Percentiles rank a stretch among this genome's conserved stretches.
Conservation (phyloP, 2,113 vertebrate species). For the Pollimyrus isidori region DNA sequence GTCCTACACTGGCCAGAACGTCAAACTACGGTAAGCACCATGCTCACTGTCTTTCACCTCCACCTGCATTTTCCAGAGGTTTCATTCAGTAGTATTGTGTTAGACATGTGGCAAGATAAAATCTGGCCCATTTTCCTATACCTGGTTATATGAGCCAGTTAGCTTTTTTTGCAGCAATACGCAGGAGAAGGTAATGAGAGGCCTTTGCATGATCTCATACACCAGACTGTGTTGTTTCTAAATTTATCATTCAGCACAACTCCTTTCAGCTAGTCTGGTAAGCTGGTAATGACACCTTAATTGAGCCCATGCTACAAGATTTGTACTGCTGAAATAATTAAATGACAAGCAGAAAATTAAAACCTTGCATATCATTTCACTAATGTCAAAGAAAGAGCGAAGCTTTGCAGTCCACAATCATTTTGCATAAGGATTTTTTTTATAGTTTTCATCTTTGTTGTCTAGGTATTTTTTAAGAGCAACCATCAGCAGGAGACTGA, state of each 20-base stretch:
- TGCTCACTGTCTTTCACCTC: neutral
- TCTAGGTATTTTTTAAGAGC: slow-evolving; percentile 91
- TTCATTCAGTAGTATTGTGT: neutral
- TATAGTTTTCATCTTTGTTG: neutral
- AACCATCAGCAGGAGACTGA: slow-evolving; percentile 86
- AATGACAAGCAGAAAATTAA: neutral
- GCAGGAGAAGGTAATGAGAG: neutral
- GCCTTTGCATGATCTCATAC: neutral
- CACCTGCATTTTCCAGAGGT: neutral
- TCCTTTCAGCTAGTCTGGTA: neutral
- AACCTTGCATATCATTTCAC: neutral
- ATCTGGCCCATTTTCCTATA: neutral
- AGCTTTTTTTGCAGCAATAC: neutral
- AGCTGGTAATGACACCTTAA: neutral
- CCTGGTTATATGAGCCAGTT: neutral
- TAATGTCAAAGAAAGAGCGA: neutral
- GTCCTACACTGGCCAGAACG: slow-evolving; percentile 95
- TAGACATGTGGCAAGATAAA: neutral
- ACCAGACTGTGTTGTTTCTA: neutral
- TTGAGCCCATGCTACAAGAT: neutral
- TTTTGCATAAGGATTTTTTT: no score
- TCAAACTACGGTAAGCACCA: slow-evolving; percentile 79
- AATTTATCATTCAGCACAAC: neutral
- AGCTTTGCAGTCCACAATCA: neutral
- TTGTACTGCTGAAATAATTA: neutral